A percentile compares a stretch with the other conserved stretches of the same genome.
phyloP scores from a whole-genome alignment of 2,113 vertebrate genomes.

The Plestiodon gilberti region DNA sequence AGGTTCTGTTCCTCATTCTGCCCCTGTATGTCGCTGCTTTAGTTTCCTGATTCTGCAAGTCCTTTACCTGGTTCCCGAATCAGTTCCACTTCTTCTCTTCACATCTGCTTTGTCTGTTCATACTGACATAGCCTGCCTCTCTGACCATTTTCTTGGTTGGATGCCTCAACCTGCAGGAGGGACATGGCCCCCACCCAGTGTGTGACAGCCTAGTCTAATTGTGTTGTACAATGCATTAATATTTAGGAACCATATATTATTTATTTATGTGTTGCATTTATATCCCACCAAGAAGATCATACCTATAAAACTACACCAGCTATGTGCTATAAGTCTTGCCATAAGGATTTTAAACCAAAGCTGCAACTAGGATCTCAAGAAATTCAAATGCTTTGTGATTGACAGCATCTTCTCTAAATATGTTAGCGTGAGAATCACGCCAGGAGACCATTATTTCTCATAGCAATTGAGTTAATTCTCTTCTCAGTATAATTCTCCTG shows the following conservation, averaged over 20 bases:
- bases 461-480: conserved; percentile 4
- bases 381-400: conserved; percentile 27
- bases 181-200: not conserved
- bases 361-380: not conserved
- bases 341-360: not conserved
- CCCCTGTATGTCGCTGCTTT: not conserved
- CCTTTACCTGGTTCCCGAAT: not conserved
- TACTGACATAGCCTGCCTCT: not conserved
- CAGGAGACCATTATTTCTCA: conserved; percentile 34
- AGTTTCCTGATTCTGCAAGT: not conserved
- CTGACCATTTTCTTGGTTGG: not conserved
- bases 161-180: not conserved
- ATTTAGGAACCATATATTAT: not conserved
- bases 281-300: not conserved
- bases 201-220: not conserved
- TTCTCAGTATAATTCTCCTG: not conserved
- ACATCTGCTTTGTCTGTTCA: not conserved
- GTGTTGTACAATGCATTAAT: not conserved
- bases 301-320: not conserved
- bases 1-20: not conserved
- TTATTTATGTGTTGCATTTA: not conserved
- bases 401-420: conserved; percentile 24
- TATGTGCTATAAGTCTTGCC: not conserved
- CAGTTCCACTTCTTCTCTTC: not conserved
- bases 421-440: conserved; percentile 17